A percentile compares a stretch with the other conserved stretches of the same genome.
These are phyloP conservation scores for Thaumatotibia leucotreta DNA, from an alignment of 1,140 invertebrate species.

Conservation along the genomic window DNA sequence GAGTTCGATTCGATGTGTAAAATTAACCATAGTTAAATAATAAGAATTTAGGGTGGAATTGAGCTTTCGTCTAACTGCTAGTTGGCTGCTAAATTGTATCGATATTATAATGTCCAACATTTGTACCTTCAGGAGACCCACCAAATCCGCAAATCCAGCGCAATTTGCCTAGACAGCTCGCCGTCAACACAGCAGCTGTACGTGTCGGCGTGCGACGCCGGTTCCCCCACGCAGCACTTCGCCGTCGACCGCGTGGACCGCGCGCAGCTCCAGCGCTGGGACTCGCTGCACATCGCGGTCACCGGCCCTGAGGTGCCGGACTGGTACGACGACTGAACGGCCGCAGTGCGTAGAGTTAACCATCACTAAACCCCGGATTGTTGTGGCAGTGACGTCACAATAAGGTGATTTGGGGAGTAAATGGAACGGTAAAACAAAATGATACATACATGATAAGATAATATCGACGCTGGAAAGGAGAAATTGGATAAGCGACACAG, in stretches of 20 bases:
- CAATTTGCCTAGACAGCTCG: slow-evolving; percentile 48
- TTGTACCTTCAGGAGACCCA: slow-evolving; percentile 37
- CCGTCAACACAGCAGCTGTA: slow-evolving; percentile 19
- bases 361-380: no score
- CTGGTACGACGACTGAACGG: background rate
- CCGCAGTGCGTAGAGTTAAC: no score
- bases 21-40: no score
- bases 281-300: slow-evolving; percentile 23
- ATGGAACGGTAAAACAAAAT: no score
- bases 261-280: slow-evolving; percentile 43
- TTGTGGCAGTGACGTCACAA: no score
- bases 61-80: background rate
- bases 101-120: background rate
- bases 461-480: no score
- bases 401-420: no score
- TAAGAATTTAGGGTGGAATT: no score
- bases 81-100: background rate
- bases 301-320: slow-evolving; percentile 36
- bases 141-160: slow-evolving; percentile 39
- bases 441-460: no score
- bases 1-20: no score
- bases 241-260: slow-evolving; percentile 81
- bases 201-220: slow-evolving; percentile 82
- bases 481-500: no score
- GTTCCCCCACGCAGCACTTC: slow-evolving; percentile 83